Evolutionary conservation across 2,113 vertebrate species (phyloP).

Genomic region (Scomber scombrus): DNA sequence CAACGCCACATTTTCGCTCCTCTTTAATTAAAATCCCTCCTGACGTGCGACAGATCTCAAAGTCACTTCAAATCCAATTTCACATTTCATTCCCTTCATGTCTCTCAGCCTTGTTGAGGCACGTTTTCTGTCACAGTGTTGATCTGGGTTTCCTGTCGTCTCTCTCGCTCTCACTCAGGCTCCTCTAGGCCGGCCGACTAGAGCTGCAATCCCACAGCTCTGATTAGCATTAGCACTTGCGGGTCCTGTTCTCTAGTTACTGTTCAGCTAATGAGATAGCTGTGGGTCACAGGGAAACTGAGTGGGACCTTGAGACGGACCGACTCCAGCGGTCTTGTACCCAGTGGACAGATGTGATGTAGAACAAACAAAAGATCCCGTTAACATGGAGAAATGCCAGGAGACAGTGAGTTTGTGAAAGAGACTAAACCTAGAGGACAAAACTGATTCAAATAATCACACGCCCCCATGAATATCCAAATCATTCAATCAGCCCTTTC

Average conservation of each 20-base stretch:
- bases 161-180: constrained; percentile 10
- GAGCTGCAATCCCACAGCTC: constrained; percentile 60
- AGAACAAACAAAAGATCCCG: constrained; percentile 49
- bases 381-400: constrained; percentile 30
- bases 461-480: constrained; percentile 41
- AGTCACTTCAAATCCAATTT: constrained; percentile 44
- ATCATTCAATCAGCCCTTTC: constrained; percentile 52
- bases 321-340: constrained; percentile 19
- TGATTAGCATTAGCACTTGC: constrained; percentile 67
- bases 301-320: constrained; percentile 46
- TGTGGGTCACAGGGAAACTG: constrained; percentile 56
- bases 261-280: constrained; percentile 66
- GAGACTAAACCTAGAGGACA: constrained; percentile 36
- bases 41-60: constrained; percentile 26
- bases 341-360: constrained; percentile 35
- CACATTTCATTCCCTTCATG: constrained; percentile 21
- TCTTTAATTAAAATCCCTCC: constrained; percentile 23
- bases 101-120: constrained; percentile 34
- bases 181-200: constrained; percentile 34
- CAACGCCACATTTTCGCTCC: background rate
- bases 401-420: constrained; percentile 32
- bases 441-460: constrained; percentile 3
- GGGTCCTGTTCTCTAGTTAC: constrained; percentile 40
- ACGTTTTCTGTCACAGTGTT: constrained; percentile 54
- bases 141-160: constrained; percentile 50